Evolutionary conservation across 2,888 invertebrate genomes (phyloP).

Genomic region (Clostera curtula): DNA sequence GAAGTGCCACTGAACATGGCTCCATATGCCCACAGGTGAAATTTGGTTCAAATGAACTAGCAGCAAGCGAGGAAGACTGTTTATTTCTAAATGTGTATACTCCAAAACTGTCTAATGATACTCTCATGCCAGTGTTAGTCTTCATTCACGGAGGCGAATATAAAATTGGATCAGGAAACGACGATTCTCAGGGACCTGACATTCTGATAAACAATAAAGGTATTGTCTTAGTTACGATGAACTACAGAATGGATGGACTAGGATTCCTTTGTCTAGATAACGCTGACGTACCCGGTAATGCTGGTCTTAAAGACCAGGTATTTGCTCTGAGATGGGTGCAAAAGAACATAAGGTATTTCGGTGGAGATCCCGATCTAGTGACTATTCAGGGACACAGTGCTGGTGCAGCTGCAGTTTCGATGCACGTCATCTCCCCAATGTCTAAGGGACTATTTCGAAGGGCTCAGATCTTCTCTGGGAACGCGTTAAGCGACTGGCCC

Average conservation of each 20-base stretch:
- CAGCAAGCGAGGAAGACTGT: too few species aligned
- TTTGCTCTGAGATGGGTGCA: slow-evolving; percentile 33
- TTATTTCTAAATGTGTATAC: slow-evolving; percentile 16
- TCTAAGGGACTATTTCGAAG: slow-evolving; percentile 3
- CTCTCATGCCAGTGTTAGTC: slow-evolving; percentile 24
- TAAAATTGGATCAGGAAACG: slow-evolving; percentile 24
- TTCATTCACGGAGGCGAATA: slow-evolving; percentile 36
- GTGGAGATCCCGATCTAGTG: slow-evolving; percentile 22
- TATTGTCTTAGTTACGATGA: slow-evolving; percentile 33
- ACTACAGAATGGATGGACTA: slow-evolving; percentile 33
- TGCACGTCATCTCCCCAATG: slow-evolving; percentile 5
- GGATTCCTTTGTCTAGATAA: slow-evolving; percentile 33
- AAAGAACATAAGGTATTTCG: slow-evolving; percentile 26
- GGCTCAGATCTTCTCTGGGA: slow-evolving; percentile 2
- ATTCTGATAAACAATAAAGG: slow-evolving; percentile 16
- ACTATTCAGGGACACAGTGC: slow-evolving; percentile 3
- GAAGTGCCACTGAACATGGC: too few species aligned
- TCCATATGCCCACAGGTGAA: too few species aligned
- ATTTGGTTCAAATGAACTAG: too few species aligned
- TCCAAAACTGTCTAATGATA: slow-evolving; percentile 1
- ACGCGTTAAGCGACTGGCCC: neutral
- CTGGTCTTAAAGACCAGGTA: slow-evolving; percentile 36
- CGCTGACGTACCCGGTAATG: slow-evolving; percentile 34
- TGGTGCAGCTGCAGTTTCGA: neutral
- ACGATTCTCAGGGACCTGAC: slow-evolving; percentile 6